Evolutionary conservation across 2,113 vertebrate species (phyloP).

Genomic region (Chloropsis hardwickii): DNA sequence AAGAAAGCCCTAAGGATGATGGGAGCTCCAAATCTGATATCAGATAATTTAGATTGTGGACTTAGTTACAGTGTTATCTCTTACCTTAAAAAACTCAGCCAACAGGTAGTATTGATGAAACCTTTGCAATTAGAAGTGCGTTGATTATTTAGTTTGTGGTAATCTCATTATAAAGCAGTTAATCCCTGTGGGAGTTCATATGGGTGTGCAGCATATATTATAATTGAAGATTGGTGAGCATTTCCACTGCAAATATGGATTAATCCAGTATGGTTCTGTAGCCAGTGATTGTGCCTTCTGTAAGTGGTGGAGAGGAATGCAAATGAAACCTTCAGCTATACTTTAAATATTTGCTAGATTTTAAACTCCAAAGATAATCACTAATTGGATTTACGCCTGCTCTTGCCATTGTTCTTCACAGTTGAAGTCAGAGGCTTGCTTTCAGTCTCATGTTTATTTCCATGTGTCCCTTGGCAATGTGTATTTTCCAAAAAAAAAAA

Average conservation of each 20-base stretch:
- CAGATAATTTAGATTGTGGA: constrained; percentile 87
- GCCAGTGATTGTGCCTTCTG: constrained; percentile 45
- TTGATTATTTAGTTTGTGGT: constrained; percentile 76
- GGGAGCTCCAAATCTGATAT: constrained; percentile 87
- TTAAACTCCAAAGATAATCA: neutral
- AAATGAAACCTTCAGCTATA: neutral
- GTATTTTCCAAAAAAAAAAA: neutral
- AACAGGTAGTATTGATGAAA: constrained; percentile 86
- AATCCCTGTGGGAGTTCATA: constrained; percentile 46
- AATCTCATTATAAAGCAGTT: constrained; percentile 59
- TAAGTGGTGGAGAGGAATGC: constrained; percentile 14
- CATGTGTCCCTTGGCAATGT: neutral
- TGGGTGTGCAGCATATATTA: neutral
- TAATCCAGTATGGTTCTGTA: neutral
- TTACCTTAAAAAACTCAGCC: constrained; percentile 89
- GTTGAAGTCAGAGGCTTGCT: neutral
- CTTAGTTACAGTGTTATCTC: constrained; percentile 88
- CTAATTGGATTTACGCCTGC: constrained; percentile 2
- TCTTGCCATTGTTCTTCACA: neutral
- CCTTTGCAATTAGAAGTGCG: constrained; percentile 81
- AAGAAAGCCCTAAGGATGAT: constrained; percentile 88
- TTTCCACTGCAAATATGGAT: neutral
- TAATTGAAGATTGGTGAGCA: neutral
- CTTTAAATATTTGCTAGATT: neutral
- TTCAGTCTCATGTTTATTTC: neutral